These are phyloP conservation scores for Paramormyrops hopkinsi DNA, from an alignment of 2,797 vertebrate genomes.

Conservation along the genomic window DNA sequence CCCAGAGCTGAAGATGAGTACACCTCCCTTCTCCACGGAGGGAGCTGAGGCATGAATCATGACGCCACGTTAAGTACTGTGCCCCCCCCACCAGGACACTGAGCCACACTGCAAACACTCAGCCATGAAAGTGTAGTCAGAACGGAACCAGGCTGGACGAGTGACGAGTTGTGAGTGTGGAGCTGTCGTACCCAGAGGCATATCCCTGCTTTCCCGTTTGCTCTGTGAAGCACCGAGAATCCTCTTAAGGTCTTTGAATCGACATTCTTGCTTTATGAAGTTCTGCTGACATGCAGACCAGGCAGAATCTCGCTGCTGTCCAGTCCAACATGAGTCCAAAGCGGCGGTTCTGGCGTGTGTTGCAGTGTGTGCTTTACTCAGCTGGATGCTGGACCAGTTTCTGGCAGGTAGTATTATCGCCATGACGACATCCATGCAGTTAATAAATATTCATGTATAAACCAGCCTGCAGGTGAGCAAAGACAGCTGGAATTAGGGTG, in stretches of 20 bases:
- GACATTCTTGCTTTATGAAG: not conserved
- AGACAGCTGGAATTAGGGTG: not conserved
- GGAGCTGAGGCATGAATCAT: slow-evolving; percentile 55
- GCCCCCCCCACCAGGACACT: slow-evolving; percentile 36
- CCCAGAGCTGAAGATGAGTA: slow-evolving; percentile 42
- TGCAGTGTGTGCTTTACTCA: not conserved
- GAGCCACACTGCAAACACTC: not conserved
- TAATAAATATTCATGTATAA: not conserved
- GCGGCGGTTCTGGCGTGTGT: not conserved
- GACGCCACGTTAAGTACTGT: slow-evolving; percentile 57
- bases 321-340: not conserved
- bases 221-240: not conserved
- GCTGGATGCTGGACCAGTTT: not conserved
- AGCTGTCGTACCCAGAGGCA: not conserved
- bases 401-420: not conserved
- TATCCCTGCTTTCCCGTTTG: not conserved
- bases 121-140: not conserved
- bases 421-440: not conserved
- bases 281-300: not conserved
- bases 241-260: not conserved
- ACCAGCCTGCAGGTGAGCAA: not conserved
- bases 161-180: not conserved
- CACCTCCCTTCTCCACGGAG: slow-evolving; percentile 38
- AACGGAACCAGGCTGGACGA: not conserved
- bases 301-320: not conserved